phyloP scores from a whole-genome alignment of 2,888 invertebrate species.

The Andrena trimmerana region DNA sequence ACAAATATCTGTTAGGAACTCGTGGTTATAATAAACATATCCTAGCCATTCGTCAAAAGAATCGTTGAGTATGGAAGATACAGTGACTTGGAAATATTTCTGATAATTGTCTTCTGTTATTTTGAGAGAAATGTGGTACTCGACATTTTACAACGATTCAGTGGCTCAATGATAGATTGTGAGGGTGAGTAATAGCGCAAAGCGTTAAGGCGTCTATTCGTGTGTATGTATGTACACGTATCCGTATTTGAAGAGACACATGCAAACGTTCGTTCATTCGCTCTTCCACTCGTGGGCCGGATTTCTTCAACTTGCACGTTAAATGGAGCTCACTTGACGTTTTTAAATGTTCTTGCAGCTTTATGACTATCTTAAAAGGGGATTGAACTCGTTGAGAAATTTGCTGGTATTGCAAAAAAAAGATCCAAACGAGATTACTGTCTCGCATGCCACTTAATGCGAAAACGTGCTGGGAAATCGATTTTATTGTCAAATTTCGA shows the following conservation, averaged over 20 bases:
- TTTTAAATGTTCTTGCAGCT: no score
- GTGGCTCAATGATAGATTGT: conserved; percentile 35
- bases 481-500: no score
- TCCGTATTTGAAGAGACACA: conserved; percentile 52
- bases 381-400: no score
- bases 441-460: no score
- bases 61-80: background rate
- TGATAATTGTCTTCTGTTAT: background rate
- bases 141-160: conserved; percentile 51
- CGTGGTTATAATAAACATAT: conserved; percentile 1
- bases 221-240: conserved; percentile 52
- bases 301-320: conserved; percentile 6
- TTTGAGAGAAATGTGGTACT: conserved; percentile 12
- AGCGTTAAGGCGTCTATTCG: conserved; percentile 73
- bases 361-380: no score
- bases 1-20: background rate
- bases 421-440: no score
- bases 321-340: background rate
- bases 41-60: conserved; percentile 9
- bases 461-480: no score
- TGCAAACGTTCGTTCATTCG: conserved; percentile 43
- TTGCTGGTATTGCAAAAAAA: no score
- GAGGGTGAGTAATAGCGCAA: conserved; percentile 73
- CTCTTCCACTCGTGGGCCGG: conserved; percentile 14
- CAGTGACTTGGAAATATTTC: background rate